phyloP scores from a whole-genome alignment of 2,113 vertebrate genomes.

The Origma solitaria region DNA sequence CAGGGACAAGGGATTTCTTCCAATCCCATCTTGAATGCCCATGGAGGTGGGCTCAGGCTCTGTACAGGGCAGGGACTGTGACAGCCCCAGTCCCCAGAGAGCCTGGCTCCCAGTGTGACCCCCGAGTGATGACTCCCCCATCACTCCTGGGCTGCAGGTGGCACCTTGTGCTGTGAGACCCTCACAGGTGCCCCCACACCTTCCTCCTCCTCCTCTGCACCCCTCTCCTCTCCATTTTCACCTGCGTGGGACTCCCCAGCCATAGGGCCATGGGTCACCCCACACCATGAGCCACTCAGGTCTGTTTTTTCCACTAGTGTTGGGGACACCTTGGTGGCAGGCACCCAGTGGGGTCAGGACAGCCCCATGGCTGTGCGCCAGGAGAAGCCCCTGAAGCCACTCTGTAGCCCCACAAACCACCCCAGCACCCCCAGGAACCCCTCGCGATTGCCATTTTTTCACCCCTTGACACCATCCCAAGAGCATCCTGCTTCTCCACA shows the following conservation, averaged over 20 bases:
- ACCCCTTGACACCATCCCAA: not conserved
- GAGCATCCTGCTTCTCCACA: not conserved
- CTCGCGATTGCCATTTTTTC: fast-evolving
- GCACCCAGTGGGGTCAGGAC: not conserved
- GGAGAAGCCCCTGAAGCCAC: not conserved
- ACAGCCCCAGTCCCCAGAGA: not conserved
- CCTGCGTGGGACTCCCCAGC: not conserved
- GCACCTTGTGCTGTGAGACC: not conserved
- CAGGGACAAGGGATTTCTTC: not conserved
- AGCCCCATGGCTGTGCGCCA: not conserved
- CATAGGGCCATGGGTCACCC: fast-evolving
- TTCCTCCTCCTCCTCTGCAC: not conserved
- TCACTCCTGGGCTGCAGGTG: not conserved
- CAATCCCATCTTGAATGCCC: not conserved
- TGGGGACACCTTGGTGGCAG: not conserved
- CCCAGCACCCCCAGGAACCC: not conserved
- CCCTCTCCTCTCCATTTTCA: not conserved
- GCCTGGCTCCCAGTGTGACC: not conserved
- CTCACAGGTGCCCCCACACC: fast-evolving
- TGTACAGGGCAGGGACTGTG: fast-evolving
- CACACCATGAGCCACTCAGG: fast-evolving
- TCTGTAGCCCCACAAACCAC: not conserved
- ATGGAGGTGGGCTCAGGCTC: not conserved
- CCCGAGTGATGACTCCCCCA: fast-evolving
- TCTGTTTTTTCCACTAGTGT: too few species aligned